Percentiles rank a stretch among this genome's conserved stretches.
These are phyloP conservation scores for Listronotus oregonensis DNA, from an alignment of 1,140 invertebrate species.

Conservation along the genomic window DNA sequence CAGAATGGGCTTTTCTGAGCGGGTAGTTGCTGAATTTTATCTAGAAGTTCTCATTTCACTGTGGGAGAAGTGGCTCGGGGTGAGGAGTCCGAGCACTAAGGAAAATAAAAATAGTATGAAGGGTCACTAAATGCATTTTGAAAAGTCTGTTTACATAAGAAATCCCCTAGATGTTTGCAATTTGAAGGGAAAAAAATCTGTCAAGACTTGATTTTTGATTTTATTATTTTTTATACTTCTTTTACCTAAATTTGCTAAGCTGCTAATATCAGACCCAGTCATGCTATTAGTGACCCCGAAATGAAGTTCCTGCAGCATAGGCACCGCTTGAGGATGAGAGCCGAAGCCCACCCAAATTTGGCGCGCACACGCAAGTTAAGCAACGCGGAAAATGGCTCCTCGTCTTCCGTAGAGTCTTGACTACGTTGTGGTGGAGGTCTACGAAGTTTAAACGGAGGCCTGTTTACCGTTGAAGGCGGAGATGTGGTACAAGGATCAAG, in stretches of 20 bases:
- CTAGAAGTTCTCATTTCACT: slow-evolving; percentile 70
- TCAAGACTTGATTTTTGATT: too few relatives aligned
- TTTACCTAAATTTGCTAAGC: slow-evolving; percentile 62
- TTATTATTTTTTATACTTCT: neutral
- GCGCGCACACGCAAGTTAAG: slow-evolving; percentile 51
- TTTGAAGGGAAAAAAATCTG: neutral
- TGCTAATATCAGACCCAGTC: slow-evolving; percentile 69
- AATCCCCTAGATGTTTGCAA: neutral
- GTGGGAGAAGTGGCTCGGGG: slow-evolving; percentile 79
- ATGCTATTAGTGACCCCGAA: slow-evolving; percentile 60
- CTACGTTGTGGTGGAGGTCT: slow-evolving; percentile 24
- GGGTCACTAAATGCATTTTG: too few relatives aligned
- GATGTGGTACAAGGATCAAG: neutral
- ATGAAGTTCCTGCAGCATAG: slow-evolving; percentile 43
- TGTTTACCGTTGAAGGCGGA: slow-evolving; percentile 2
- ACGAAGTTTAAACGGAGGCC: slow-evolving; percentile 14
- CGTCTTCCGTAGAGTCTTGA: slow-evolving; percentile 50
- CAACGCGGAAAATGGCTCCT: slow-evolving; percentile 52
- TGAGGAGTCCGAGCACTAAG: too few relatives aligned
- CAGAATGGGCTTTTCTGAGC: slow-evolving; percentile 48
- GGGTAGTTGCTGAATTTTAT: slow-evolving; percentile 71
- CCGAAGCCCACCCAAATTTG: slow-evolving; percentile 40
- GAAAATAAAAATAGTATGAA: too few relatives aligned
- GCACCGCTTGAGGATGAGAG: slow-evolving; percentile 36
- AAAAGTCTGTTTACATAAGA: too few relatives aligned